These are phyloP conservation scores for Bettongia penicillata DNA, from an alignment of 2,113 vertebrate species.

Conservation along the genomic window DNA sequence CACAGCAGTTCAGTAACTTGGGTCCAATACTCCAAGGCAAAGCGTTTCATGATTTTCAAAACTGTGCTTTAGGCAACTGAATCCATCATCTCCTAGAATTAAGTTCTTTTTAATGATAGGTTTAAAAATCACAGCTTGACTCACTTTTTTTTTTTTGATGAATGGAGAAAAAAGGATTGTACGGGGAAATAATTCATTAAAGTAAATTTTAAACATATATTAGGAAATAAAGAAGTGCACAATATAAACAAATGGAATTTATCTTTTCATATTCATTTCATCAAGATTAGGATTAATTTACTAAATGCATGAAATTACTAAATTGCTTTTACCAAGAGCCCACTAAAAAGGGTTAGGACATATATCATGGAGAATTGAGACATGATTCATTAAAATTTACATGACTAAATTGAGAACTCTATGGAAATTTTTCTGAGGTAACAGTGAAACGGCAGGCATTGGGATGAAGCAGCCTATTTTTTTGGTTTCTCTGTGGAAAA, in stretches of 20 bases:
- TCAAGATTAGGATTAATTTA: background rate
- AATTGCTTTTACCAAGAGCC: background rate
- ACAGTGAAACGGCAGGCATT: background rate
- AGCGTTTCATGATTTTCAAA: constrained; percentile 46
- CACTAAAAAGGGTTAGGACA: background rate
- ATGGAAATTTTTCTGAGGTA: constrained; percentile 36
- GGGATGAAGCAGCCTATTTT: background rate
- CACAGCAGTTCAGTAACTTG: background rate
- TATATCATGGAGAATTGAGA: constrained; percentile 13
- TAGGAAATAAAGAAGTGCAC: background rate
- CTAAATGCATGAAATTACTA: background rate
- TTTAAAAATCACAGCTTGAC: constrained; percentile 18
- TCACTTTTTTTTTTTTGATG: constrained; percentile 44
- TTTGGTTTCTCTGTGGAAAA: constrained; percentile 15
- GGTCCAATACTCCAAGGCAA: background rate
- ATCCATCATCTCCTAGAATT: constrained; percentile 35
- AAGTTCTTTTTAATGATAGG: constrained; percentile 18
- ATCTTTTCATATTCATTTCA: background rate
- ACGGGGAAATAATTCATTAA: constrained; percentile 9
- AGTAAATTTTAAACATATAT: background rate
- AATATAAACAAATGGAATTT: background rate
- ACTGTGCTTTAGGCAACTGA: constrained; percentile 9
- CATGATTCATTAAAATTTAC: background rate
- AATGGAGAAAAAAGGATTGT: background rate
- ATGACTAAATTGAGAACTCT: background rate